Base-by-base conservation (phyloP, 2,797 vertebrate species). In the Fundulus diaphanus region DNA sequence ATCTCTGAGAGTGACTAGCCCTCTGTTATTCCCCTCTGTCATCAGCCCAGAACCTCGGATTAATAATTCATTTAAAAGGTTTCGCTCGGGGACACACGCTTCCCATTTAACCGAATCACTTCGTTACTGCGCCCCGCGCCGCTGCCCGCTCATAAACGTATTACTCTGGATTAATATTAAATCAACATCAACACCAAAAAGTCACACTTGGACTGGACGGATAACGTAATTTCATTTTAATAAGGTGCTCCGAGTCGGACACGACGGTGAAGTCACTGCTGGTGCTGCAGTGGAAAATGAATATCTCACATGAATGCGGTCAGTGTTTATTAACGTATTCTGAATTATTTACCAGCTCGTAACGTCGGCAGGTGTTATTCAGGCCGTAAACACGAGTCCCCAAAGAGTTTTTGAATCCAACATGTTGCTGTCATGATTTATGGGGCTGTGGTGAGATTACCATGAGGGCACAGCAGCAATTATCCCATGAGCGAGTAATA, bases 311-410 rank as follows among this genome's bases (percentile, higher is more conserved):
- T 93, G 90, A 92, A 92, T 89, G 87, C 68, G 66, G 76, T 81
- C 85, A 87, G 89, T 92, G 92, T 93, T 87, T 81, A 68, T 83
- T 84, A 77, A 88, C 88, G 86, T 86, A 84, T 85, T 87, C 88
- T 70, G 76, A 67, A 56, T 85, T 76, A 82, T 90, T 92, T 81
- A 89, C 73, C 87, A 79, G 85, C 88, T 84, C 48, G 27, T 89
- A 86, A 90, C 29, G 80, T 87, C 70, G 73, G 80, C 85, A 85
- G 88, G 78, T 89, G 89, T 80, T 84, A 51, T 66, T 84, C 79
- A 76, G 76, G 49, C 83, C 44, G 74, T 87, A 88, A 89, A 91
- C 90, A 87, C 20, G 0, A 42, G 80, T 42, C 78, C 70, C 74
- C 73, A 70, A 79, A 83, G 74, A 22, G 12, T 70, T 75, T 85